Evolutionary conservation across 2,888 invertebrate species (phyloP), one percentile per base, ranked within the genome.

Genomic region (Stenurella melanura): DNA sequence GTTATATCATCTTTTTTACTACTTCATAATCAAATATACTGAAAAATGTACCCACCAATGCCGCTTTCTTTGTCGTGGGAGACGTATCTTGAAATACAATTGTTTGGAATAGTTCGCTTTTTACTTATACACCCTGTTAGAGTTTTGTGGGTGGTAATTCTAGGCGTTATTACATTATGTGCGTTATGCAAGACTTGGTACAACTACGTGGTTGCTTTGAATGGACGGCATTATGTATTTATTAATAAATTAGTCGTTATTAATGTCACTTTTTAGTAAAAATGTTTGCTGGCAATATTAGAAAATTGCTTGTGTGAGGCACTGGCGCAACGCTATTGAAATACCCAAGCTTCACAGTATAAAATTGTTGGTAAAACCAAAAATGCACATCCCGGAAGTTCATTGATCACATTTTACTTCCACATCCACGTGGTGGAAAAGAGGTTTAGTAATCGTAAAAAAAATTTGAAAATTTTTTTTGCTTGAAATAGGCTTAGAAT

Each of bases 151-250:
- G 61, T 61, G 61, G 34, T 34, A 30, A 61, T 21, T 61, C 1
- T n/a, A 34, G 61, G 61, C 30, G 61, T 61, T 61, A 30, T 61
- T 61, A 61, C 34, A n/a, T 30, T 30, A 30, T 11, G 3, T 21
- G 19, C 21, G 18, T 58, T 58, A 58, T 21, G 58, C 21, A 58
- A 19, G 21, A 58, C 21, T 50, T 50, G 50, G 12, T 50, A 50
- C 50, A 50, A 50, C 50, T 50, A 50, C 50, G 5, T n/a, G 12
- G 50, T 50, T 50, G n/a, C n/a, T 50, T 6, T 50, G 50, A 50
- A 50, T 50, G 50, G n/a, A 50, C 50, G n/a, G 15, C 4, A 50
- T 15, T 4, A n/a, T n/a, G 15, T 0, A 50, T 50, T 15, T 6
- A 50, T 50, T 5, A 50, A 50, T 50, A 50, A 50, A 50, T 50